These are phyloP conservation scores for Allophyes oxyacanthae DNA, from an alignment of 2,888 invertebrate species.

Conservation along the genomic window DNA sequence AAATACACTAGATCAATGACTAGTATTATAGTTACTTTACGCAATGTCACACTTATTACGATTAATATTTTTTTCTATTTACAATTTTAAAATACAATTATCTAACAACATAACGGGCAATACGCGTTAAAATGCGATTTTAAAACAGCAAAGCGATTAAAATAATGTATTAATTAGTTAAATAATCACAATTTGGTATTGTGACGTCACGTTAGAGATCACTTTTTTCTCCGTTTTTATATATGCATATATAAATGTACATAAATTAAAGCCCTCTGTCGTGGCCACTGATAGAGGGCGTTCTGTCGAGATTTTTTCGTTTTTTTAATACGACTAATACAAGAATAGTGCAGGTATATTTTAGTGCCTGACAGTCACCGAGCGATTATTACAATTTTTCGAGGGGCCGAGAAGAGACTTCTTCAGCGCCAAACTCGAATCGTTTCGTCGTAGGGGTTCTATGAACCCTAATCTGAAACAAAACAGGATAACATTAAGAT, in stretches of 20 bases:
- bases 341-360: slow-evolving; percentile 83
- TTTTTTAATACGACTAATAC: slow-evolving; percentile 78
- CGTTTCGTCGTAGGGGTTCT: slow-evolving; percentile 83
- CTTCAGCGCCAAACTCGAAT: slow-evolving; percentile 80
- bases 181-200: slow-evolving; percentile 81
- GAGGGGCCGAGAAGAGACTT: slow-evolving; percentile 73
- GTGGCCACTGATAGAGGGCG: slow-evolving; percentile 87
- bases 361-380: slow-evolving; percentile 81
- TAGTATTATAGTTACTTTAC: slow-evolving; percentile 84
- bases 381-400: slow-evolving; percentile 82
- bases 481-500: slow-evolving; percentile 35
- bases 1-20: slow-evolving; percentile 89
- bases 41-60: slow-evolving; percentile 73
- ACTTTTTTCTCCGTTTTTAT: slow-evolving; percentile 78
- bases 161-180: slow-evolving; percentile 62
- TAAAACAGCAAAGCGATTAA: slow-evolving; percentile 74
- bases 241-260: slow-evolving; percentile 86
- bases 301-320: slow-evolving; percentile 76
- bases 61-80: slow-evolving; percentile 58
- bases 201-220: slow-evolving; percentile 89
- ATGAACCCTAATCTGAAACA: slow-evolving; percentile 84
- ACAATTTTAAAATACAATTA: slow-evolving; percentile 68
- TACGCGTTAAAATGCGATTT: slow-evolving; percentile 80
- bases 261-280: slow-evolving; percentile 75
- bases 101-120: slow-evolving; percentile 74